phyloP scores from a whole-genome alignment of 2,888 invertebrate species.

The Mesorhabditis spiculigera region DNA sequence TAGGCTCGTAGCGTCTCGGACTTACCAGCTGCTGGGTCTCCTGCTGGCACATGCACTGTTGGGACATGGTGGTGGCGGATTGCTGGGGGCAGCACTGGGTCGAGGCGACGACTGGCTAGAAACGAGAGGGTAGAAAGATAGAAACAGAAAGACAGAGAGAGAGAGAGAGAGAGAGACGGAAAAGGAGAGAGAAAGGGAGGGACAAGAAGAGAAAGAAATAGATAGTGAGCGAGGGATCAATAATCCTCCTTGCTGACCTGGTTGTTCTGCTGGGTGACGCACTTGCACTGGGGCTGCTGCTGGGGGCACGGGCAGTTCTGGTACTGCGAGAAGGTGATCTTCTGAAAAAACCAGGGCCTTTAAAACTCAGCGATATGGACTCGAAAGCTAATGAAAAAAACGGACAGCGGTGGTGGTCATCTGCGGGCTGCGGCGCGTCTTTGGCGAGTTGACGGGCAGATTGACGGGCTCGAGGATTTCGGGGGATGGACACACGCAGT shows the following conservation, averaged over 20 bases:
- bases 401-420: conserved; percentile 13
- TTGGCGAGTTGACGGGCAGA: conserved; percentile 30
- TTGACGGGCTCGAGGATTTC: conserved; percentile 53
- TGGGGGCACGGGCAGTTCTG: conserved; percentile 44
- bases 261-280: conserved; percentile 35
- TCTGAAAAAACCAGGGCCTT: too few species aligned
- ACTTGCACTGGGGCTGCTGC: conserved; percentile 40
- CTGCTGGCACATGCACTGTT: conserved; percentile 16
- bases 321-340: conserved; percentile 39
- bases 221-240: not conserved
- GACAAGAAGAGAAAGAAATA: too few species aligned
- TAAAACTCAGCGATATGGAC: too few species aligned
- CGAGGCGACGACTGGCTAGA: conserved; percentile 33
- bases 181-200: too few species aligned
- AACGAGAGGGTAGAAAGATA: too few species aligned
- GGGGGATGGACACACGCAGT: conserved; percentile 51
- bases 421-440: conserved; percentile 38
- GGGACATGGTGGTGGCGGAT: conserved; percentile 25
- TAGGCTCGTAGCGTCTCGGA: not conserved
- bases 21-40: conserved; percentile 6
- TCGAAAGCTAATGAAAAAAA: too few species aligned
- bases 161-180: too few species aligned
- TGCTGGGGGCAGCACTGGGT: conserved; percentile 39
- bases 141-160: too few species aligned
- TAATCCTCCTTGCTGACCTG: conserved; percentile 10